Evolutionary conservation across 2,113 vertebrate species (phyloP).

Genomic region (Cheilinus undulatus): DNA sequence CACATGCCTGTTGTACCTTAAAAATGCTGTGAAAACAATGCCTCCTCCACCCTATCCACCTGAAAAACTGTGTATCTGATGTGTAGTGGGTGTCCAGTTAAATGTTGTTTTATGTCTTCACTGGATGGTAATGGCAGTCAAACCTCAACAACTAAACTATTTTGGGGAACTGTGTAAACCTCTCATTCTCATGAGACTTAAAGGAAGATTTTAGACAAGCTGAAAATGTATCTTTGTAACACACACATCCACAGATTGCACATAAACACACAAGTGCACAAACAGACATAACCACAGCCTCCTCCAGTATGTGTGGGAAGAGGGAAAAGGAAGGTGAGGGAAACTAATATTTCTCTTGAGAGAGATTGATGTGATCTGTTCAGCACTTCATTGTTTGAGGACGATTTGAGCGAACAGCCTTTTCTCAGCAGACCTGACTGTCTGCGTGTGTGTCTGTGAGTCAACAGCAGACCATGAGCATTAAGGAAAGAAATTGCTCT

Average conservation of each 20-base stretch:
- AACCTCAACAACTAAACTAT: slow-evolving; percentile 58
- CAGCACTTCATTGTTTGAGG: slow-evolving; percentile 76
- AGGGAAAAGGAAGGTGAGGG: slow-evolving; percentile 43
- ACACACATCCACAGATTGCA: slow-evolving; percentile 10
- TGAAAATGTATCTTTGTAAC: slow-evolving; percentile 64
- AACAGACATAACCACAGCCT: slow-evolving; percentile 39
- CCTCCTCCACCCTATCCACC: slow-evolving; percentile 31
- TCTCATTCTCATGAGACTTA: slow-evolving; percentile 40
- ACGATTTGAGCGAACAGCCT: slow-evolving; percentile 80
- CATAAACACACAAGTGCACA: slow-evolving; percentile 19
- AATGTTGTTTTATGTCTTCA: slow-evolving; percentile 72
- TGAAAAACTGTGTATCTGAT: slow-evolving; percentile 79
- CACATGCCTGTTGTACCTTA: too few relatives aligned
- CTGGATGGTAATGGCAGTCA: slow-evolving; percentile 50
- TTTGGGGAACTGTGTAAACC: slow-evolving; percentile 62
- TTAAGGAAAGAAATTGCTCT: slow-evolving; percentile 83
- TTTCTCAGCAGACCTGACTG: slow-evolving; percentile 70
- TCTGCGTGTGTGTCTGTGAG: slow-evolving; percentile 43
- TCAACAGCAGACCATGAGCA: slow-evolving; percentile 68
- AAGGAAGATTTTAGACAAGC: slow-evolving; percentile 66
- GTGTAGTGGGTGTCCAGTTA: slow-evolving; percentile 57
- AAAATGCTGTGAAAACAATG: slow-evolving; percentile 45
- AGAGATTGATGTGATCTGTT: slow-evolving; percentile 84
- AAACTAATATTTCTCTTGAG: slow-evolving; percentile 80
- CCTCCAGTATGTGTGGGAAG: slow-evolving; percentile 49